phyloP scores from a whole-genome alignment of 2,888 invertebrate species.

The Polietes domitor region DNA sequence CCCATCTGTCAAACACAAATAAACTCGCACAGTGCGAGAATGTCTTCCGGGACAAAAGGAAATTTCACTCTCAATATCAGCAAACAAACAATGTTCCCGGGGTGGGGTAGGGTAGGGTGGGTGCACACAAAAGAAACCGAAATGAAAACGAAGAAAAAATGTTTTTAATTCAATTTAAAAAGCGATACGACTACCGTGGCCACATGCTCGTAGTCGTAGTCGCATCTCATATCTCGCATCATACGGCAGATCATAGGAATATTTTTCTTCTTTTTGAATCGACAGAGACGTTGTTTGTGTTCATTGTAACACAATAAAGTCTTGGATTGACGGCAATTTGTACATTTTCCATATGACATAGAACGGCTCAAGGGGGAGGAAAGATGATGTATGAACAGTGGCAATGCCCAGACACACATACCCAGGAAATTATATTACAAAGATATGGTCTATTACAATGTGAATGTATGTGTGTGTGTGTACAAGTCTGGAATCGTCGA shows the following conservation, averaged over 20 bases:
- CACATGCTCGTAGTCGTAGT: not conserved
- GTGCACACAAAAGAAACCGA: not conserved
- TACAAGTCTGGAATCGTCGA: too few relatives aligned
- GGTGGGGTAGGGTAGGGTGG: too few relatives aligned
- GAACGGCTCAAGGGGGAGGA: not conserved
- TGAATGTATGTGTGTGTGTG: not conserved
- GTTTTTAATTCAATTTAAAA: slow-evolving; percentile 55
- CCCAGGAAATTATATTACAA: not conserved
- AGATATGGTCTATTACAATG: not conserved
- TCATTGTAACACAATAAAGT: slow-evolving; percentile 50
- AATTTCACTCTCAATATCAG: not conserved
- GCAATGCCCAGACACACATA: not conserved
- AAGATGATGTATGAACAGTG: not conserved
- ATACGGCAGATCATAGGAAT: slow-evolving; percentile 33
- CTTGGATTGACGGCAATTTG: slow-evolving; percentile 47
- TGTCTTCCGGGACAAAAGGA: not conserved
- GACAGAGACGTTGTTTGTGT: not conserved
- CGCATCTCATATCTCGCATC: slow-evolving; percentile 1
- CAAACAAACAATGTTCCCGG: not conserved
- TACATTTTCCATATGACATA: not conserved
- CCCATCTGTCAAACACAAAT: not conserved
- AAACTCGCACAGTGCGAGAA: not conserved
- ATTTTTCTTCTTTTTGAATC: not conserved
- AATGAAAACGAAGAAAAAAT: slow-evolving; percentile 39
- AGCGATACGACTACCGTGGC: slow-evolving; percentile 23